Base-by-base conservation (phyloP, 2,113 vertebrate species). In the Passer montanus region DNA sequence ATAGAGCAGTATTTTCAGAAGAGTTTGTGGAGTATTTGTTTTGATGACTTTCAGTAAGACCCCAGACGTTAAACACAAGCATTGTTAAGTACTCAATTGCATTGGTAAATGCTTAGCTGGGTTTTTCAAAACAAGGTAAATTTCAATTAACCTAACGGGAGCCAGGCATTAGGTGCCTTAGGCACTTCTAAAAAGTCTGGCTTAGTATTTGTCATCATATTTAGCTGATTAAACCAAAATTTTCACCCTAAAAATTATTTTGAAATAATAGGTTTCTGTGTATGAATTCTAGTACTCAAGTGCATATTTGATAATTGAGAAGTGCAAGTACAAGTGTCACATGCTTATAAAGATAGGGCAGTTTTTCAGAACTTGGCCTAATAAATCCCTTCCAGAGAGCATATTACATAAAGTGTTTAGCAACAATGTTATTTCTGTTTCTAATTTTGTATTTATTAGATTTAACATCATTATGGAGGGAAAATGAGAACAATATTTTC, bases 361-460 rank as follows among this genome's bases (percentile, higher is more conserved):
- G 47, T 68, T 95, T 79, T 72, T 73, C 53, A 82, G 84, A 78
- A 53, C 62, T 86, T 95, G 88, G 86, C 41, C 66, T 87, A 67
- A 87, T 81, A 72, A 78, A 75, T 92, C 56, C 73, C 60, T 97
- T 92, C 69, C 90, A 97, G 93, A 69, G 82, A 92, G 58, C 73
- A 13, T 43, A 68, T 95, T 96, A 82, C 91, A 82, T 84, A 87
- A 96, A 94, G 73, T 95, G 83, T 95, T 96, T 91, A 94, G 81
- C 73, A 95, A 90, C 77, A 87, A 63, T 91, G 74, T 89, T 93
- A 69, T 95, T 97, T 93, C 94, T 97, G 95, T 93, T 95, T 96
- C 91, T 92, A 92, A 95, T 97, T 97, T 95, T 95, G 30, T 89
- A 80, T 90, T 93, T 96, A 94, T 96, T 95, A 96, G 73, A 69